Evolutionary conservation across 1,140 invertebrate species (phyloP).

Genomic region (Acromyrmex charruanus): DNA sequence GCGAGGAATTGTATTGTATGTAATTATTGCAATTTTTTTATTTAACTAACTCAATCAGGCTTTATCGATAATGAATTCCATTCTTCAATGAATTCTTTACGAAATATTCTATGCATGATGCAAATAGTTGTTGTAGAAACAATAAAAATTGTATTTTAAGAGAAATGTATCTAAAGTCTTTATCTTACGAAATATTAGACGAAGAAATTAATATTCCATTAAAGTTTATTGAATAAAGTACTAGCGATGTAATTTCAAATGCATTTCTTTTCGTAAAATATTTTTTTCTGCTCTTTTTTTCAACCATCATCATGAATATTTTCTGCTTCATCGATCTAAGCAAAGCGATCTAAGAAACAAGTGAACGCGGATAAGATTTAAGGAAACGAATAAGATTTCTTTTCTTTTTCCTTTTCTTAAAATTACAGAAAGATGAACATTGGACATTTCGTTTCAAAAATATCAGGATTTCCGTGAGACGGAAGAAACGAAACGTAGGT

Average conservation of each 20-base stretch:
- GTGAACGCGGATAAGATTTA: constrained; percentile 65
- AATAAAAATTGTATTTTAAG: not conserved
- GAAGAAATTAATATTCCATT: constrained; percentile 1
- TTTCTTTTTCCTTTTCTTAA: constrained; percentile 5
- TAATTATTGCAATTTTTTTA: not conserved
- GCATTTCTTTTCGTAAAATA: not conserved
- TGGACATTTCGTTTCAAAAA: constrained; percentile 50
- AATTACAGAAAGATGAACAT: constrained; percentile 58
- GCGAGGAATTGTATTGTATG: not conserved
- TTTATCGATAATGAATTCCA: not conserved
- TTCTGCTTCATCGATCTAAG: constrained; percentile 67
- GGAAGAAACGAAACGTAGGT: constrained; percentile 32
- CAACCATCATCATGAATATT: constrained; percentile 55
- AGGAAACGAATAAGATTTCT: constrained; percentile 17
- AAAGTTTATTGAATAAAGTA: not conserved
- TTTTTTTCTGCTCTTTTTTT: constrained; percentile 11
- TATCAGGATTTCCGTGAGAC: constrained; percentile 49
- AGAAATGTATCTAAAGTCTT: not conserved
- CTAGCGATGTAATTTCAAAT: not conserved
- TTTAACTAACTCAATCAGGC: constrained; percentile 11
- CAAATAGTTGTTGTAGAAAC: not conserved
- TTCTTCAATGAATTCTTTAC: not conserved
- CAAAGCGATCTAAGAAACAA: constrained; percentile 39
- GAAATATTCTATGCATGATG: not conserved
- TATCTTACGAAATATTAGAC: not conserved